Conservation (phyloP, 1,140 invertebrate species). For the Conus betulinus region DNA sequence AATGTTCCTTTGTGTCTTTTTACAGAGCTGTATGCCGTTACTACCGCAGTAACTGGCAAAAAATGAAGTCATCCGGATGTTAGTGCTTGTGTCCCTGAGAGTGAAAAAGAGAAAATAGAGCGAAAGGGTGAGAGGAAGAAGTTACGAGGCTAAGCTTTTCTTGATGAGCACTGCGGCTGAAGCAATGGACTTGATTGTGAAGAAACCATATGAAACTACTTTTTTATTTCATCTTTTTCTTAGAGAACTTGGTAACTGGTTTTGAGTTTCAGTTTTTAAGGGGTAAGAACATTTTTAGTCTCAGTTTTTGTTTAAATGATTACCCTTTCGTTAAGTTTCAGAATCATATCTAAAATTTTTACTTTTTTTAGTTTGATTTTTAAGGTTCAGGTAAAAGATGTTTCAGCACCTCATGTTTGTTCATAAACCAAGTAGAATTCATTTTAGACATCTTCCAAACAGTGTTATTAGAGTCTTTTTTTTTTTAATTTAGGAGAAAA, state of each 20-base stretch:
- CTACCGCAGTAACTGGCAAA: conserved; percentile 32
- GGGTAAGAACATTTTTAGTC: too few species aligned
- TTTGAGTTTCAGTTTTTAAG: too few species aligned
- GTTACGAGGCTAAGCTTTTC: background rate
- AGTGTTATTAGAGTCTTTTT: background rate
- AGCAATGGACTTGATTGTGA: background rate
- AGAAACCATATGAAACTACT: background rate
- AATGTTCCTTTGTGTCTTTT: conserved; percentile 32
- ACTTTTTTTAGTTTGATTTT: background rate
- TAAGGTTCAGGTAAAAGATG: background rate
- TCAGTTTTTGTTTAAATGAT: background rate
- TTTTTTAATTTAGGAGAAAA: background rate
- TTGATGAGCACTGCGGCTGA: background rate
- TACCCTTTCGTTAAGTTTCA: background rate
- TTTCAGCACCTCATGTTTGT: background rate
- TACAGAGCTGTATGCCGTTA: conserved; percentile 40
- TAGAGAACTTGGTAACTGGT: background rate
- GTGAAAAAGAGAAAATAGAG: conserved; percentile 22
- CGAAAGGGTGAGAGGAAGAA: conserved; percentile 15
- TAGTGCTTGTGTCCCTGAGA: conserved; percentile 20
- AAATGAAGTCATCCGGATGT: conserved; percentile 20
- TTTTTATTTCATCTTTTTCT: background rate
- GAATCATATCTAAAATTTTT: background rate
- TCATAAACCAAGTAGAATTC: background rate
- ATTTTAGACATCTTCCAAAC: conserved; percentile 13